Base-by-base conservation (phyloP, 2,113 vertebrate genomes). In the Corythoichthys haematopterus region DNA sequence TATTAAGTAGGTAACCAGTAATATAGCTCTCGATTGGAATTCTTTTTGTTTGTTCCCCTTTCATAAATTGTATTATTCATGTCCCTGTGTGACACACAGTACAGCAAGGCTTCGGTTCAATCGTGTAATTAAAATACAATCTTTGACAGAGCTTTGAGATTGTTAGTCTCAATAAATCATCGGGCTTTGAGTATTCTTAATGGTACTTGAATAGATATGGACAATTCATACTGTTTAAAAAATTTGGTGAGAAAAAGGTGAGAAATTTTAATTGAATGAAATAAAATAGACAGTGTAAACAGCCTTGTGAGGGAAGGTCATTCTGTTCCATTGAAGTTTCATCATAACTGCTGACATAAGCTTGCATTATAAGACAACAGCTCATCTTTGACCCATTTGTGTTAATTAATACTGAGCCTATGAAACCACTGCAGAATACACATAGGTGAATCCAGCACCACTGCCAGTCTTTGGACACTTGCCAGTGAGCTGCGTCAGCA, bases 321-420 rank as follows among this genome's bases (percentile, higher is more conserved):
- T 7, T 53, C 47, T 36, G 73, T 70, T 48, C 51, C 45, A 70
- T 70, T 71, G 79, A 68, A 63, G 75, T 1, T 35, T 63, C 12
- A 66, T 65, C 56, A 33, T 13, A 68, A 70, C 51, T 48, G 16
- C 6, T 58, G 53, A 33, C 77, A 83, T 76, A 76, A 77, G 74
- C 75, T 79, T 70, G 55, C 74, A 63, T 68, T 64, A 65, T 58
- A 64, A 51, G 72, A 69, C 75, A 58, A 40, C 70, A 13, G 69
- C 65, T 71, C 62, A 45, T 66, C 75, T 82, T 65, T 71, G 76
- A 80, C 79, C 76, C 71, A 72, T 79, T 78, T 80, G 76, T 78
- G 68, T 71, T 50, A 67, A 85, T 87, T 80, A 86, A 69, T 78
- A 84, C 79, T 69, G 43, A 68, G 73, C 62, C 69, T 36, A 71